These are phyloP conservation scores for Lasiurus borealis DNA, from an alignment of 2,113 vertebrate species.

Conservation along the genomic window DNA sequence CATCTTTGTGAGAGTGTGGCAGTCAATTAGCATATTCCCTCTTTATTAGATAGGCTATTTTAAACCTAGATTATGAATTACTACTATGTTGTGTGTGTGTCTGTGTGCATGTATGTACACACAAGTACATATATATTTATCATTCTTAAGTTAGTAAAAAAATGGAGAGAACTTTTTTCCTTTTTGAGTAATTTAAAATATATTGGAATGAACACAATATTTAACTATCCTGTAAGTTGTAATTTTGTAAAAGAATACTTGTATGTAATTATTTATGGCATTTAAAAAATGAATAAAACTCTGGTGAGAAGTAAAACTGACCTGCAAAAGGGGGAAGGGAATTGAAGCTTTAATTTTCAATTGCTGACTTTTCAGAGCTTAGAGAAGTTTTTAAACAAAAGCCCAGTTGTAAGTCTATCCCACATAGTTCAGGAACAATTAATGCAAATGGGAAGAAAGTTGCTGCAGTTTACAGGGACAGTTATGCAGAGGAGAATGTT, in stretches of 20 bases:
- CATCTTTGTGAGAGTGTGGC: too few relatives aligned
- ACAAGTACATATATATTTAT: neutral
- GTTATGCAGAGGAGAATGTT: constrained; percentile 59
- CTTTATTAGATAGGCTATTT: neutral
- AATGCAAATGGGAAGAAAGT: constrained; percentile 47
- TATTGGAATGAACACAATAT: neutral
- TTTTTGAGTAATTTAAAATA: constrained; percentile 33
- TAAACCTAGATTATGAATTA: neutral
- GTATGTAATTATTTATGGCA: neutral
- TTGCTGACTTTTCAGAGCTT: constrained; percentile 41
- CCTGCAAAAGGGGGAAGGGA: neutral
- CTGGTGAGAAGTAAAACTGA: neutral
- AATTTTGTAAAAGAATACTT: neutral
- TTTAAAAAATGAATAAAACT: constrained; percentile 1
- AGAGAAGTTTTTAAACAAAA: constrained; percentile 62
- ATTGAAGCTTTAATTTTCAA: constrained; percentile 57
- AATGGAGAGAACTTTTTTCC: neutral
- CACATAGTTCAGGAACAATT: constrained; percentile 66
- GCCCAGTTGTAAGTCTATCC: constrained; percentile 16
- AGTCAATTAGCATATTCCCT: too few relatives aligned
- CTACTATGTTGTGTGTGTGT: neutral
- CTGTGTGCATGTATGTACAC: neutral
- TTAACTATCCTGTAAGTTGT: neutral
- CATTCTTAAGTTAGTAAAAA: constrained; percentile 25
- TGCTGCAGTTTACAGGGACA: constrained; percentile 10